A percentile compares a stretch with the other conserved stretches of the same genome.
Evolutionary conservation across 2,888 invertebrate species (phyloP).

Genomic region (Drosophila longiperda): DNA sequence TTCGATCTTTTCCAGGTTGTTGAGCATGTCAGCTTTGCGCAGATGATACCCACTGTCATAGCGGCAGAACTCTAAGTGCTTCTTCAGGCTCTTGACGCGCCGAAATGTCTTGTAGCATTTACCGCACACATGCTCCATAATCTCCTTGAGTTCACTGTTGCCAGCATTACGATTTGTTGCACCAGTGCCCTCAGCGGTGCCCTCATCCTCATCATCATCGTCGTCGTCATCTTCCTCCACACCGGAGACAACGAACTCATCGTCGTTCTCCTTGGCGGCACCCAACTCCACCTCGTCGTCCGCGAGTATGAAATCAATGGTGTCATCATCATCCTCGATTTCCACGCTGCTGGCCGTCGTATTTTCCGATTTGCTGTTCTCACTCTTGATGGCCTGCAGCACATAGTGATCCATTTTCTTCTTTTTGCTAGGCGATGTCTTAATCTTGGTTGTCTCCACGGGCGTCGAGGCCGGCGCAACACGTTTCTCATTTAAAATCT

Average conservation of each 20-base stretch:
- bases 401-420: slow-evolving; percentile 82
- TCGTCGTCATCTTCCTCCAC: slow-evolving; percentile 63
- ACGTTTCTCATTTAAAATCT: slow-evolving; percentile 68
- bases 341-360: slow-evolving; percentile 27
- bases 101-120: slow-evolving; percentile 84
- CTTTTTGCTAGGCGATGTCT: slow-evolving; percentile 54
- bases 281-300: slow-evolving; percentile 64
- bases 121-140: slow-evolving; percentile 84
- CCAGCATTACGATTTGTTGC: slow-evolving; percentile 24
- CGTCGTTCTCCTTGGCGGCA: slow-evolving; percentile 45
- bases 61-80: slow-evolving; percentile 82
- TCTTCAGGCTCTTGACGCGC: slow-evolving; percentile 81
- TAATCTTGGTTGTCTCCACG: slow-evolving; percentile 67
- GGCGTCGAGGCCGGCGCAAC: slow-evolving; percentile 22
- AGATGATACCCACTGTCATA: slow-evolving; percentile 81
- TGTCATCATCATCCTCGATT: slow-evolving; percentile 72
- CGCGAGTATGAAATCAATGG: slow-evolving; percentile 79
- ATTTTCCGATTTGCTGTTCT: slow-evolving; percentile 60
- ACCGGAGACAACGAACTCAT: slow-evolving; percentile 61
- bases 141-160: slow-evolving; percentile 73
- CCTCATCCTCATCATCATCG: slow-evolving; percentile 60
- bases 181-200: slow-evolving; percentile 26
- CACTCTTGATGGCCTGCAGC: slow-evolving; percentile 77
- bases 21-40: slow-evolving; percentile 82
- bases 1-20: slow-evolving; percentile 83